Percentiles rank a stretch among this genome's conserved stretches.
Conservation (phyloP, 2,113 vertebrate species). For the Lepus americanus region DNA sequence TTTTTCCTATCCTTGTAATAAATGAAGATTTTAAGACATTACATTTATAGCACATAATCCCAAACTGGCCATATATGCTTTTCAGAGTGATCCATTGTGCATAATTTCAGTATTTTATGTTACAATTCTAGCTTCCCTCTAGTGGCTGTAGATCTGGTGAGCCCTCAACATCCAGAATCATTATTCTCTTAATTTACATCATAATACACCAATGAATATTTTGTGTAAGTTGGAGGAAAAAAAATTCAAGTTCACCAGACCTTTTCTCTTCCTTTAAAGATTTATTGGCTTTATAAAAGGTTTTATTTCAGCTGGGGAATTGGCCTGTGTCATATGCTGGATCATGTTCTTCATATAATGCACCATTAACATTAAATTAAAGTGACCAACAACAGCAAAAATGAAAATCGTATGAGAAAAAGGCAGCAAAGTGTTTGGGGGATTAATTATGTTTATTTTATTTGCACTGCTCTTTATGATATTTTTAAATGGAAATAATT, state of each 20-base stretch:
- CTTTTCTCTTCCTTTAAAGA: not conserved
- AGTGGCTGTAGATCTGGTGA: not conserved
- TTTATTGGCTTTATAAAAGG: not conserved
- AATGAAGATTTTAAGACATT: conserved; percentile 27
- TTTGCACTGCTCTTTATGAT: not conserved
- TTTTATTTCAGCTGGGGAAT: not conserved
- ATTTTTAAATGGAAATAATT: conserved; percentile 11
- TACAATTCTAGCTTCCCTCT: conserved; percentile 27
- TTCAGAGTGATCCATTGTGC: not conserved
- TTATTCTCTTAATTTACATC: not conserved
- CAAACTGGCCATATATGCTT: not conserved
- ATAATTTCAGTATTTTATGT: conserved; percentile 44
- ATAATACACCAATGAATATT: not conserved
- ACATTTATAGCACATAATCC: not conserved
- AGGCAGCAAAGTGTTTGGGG: not conserved
- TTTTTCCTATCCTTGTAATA: conserved; percentile 3
- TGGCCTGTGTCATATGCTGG: not conserved
- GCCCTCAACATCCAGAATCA: not conserved
- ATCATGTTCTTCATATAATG: not conserved
- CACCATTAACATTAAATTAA: not conserved
- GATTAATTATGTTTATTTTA: no score
- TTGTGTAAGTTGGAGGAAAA: conserved; percentile 4
- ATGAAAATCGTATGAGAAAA: no score
- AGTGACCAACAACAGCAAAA: not conserved
- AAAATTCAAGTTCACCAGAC: not conserved